A percentile compares a stretch with the other conserved stretches of the same genome.
phyloP scores from a whole-genome alignment of 2,888 invertebrate species.

The Hoplodrina ambigua region DNA sequence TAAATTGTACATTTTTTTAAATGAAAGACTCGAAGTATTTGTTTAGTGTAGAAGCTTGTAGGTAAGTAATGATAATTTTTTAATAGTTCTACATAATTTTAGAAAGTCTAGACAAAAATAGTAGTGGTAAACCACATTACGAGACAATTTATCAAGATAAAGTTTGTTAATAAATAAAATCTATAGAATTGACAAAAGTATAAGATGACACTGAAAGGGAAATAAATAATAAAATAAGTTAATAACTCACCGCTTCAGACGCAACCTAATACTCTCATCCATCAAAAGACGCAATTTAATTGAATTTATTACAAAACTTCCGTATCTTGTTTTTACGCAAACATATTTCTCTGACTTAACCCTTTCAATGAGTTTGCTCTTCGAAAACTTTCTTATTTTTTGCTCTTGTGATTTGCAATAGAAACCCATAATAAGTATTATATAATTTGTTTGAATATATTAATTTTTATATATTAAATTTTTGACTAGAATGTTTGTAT shows the following conservation, averaged over 20 bases:
- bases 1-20: no score
- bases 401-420: constrained; percentile 63
- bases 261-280: constrained; percentile 53
- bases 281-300: constrained; percentile 60
- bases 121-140: no score
- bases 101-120: no score
- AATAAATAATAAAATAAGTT: neutral
- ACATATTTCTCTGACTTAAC: constrained; percentile 64
- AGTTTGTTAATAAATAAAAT: no score
- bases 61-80: no score
- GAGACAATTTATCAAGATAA: no score
- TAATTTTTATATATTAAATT: constrained; percentile 46
- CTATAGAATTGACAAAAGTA: neutral
- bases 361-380: constrained; percentile 50
- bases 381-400: constrained; percentile 53
- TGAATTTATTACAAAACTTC: constrained; percentile 57
- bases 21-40: no score
- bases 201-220: neutral
- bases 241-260: constrained; percentile 66
- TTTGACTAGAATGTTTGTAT: constrained; percentile 55
- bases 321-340: constrained; percentile 54
- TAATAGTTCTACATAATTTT: no score
- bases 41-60: no score
- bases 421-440: constrained; percentile 65
- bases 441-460: constrained; percentile 49